Conservation (phyloP, 2,888 invertebrate species). For the Drosophila ezoana region DNA sequence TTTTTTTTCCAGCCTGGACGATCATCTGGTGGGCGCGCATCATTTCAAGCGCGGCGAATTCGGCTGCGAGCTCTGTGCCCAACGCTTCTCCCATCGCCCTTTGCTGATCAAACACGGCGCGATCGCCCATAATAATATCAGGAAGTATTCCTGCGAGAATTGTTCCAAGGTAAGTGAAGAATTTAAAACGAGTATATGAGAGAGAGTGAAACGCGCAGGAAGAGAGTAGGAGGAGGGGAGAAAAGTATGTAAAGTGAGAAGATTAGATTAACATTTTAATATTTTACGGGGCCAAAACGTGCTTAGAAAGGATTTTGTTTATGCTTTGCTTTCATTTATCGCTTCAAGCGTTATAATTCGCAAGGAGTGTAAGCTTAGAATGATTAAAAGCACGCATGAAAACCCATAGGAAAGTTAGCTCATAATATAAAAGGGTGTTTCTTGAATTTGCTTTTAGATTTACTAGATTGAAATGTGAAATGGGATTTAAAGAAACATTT, state of each 20-base stretch:
- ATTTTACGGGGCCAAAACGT: too few species aligned
- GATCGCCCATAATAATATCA: conserved; percentile 91
- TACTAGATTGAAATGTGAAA: too few species aligned
- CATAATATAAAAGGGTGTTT: too few species aligned
- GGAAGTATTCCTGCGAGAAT: conserved; percentile 97
- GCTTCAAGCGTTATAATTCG: not conserved
- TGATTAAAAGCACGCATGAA: too few species aligned
- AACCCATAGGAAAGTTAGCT: too few species aligned
- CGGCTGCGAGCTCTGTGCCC: conserved; percentile 93
- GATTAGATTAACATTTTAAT: not conserved
- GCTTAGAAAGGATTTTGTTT: too few species aligned
- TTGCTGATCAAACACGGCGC: conserved; percentile 93
- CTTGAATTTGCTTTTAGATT: too few species aligned
- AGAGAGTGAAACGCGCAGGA: not conserved
- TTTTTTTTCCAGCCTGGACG: conserved; percentile 89
- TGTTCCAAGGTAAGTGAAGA: conserved; percentile 90
- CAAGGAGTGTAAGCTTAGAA: not conserved
- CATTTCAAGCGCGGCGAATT: conserved; percentile 92
- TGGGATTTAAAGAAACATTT: too few species aligned
- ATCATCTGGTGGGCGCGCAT: conserved; percentile 92
- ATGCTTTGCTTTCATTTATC: too few species aligned
- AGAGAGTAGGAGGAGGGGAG: too few species aligned
- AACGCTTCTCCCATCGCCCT: conserved; percentile 92
- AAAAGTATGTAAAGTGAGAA: not conserved
- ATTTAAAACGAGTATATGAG: not conserved